Base-by-base conservation (phyloP, 2,888 invertebrate genomes). In the Aricia artaxerxes region DNA sequence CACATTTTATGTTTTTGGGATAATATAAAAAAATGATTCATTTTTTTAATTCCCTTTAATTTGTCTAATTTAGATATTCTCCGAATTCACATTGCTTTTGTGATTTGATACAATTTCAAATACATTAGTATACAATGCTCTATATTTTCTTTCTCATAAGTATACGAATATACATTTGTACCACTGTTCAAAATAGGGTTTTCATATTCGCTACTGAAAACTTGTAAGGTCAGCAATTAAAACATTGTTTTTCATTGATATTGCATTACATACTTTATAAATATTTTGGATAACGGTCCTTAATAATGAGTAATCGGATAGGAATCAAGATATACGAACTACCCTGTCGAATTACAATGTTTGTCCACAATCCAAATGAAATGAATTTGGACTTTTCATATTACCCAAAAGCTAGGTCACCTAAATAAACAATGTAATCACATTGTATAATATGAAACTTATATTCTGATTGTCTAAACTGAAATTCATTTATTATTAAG, bases 381-480 rank as follows among this genome's bases (percentile, higher is more conserved):
- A 31, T 53, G 13, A 35, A 57, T 76, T 57, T 11, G 44, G 49
- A 75, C 16, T 49, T 0, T 53, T 57, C 13, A 76, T 31, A 53
- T 75, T 49, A 69, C 38, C 35, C 11, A 24, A 57, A 76, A 53
- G 38, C 53, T 53, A 35, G 76, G 76, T 57, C 76, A 76, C 57
- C 57, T 57, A 57, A 24, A 53, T 57, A 76, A 35, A 35, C 24
- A 35, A 35, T 53, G 35, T 38, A 49, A 76, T 49, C 16, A 53
- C 31, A n/a, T 31, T 69, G 35, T 69, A 69, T 64, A 61, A 24
- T 40, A 49, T 49, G 49, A 49, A 64, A 64, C 24, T 64, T 64
- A 35, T 35, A 35, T 35, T 35, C 57, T 57, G 57, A 57, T 57
- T 16, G 16, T 57, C 57, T 57, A 35, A 35, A 35, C 35, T 35